Percentiles rank a stretch among this genome's conserved stretches.
These are phyloP conservation scores for Coregonus sp. DNA, from an alignment of 2,797 vertebrate genomes.

Conservation along the genomic window DNA sequence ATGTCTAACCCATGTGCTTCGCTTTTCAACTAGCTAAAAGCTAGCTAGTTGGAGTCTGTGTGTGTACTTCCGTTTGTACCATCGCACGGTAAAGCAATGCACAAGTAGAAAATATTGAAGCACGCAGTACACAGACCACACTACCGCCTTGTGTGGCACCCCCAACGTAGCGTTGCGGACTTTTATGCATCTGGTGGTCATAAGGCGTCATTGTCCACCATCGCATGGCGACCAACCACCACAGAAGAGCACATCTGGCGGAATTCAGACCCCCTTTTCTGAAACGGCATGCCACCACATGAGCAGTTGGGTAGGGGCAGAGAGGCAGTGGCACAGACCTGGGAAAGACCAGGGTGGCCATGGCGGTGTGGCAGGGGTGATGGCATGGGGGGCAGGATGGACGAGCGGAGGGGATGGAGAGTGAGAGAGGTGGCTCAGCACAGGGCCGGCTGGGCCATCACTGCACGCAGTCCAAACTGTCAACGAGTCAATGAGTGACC, in stretches of 20 bases:
- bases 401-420: conserved; percentile 29
- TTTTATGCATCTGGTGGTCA: too few relatives aligned
- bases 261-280: not conserved
- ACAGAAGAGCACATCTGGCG: not conserved
- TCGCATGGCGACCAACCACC: conserved; percentile 15
- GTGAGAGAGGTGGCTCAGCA: not conserved
- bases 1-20: too few relatives aligned
- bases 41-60: too few relatives aligned
- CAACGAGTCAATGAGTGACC: not conserved
- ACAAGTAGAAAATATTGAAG: too few relatives aligned
- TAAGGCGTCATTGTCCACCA: conserved; percentile 27
- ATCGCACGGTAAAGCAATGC: too few relatives aligned
- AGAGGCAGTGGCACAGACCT: not conserved
- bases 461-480: not conserved
- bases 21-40: too few relatives aligned
- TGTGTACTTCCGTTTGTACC: too few relatives aligned
- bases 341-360: not conserved
- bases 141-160: too few relatives aligned
- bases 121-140: too few relatives aligned
- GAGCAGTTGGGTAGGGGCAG: not conserved
- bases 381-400: conserved; percentile 46
- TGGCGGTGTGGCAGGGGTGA: conserved; percentile 27
- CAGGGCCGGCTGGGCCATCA: not conserved
- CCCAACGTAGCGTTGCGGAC: too few relatives aligned
- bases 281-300: conserved; percentile 10